Conservation (phyloP, 2,888 invertebrate genomes). For the Geophilus truncorum region DNA sequence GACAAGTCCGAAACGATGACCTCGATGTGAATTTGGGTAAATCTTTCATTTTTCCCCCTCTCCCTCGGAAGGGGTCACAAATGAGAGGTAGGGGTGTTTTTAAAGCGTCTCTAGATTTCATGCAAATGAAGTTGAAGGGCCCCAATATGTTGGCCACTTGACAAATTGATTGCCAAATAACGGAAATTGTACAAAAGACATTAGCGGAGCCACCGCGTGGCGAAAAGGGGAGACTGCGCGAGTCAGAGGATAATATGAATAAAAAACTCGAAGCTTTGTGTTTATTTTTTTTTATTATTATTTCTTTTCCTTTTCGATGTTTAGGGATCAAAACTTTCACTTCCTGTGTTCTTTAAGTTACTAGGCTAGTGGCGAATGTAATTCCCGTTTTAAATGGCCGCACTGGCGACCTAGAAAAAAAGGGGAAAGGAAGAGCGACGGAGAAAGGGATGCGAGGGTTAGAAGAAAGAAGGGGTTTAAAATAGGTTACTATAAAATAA, state of each 20-base stretch:
- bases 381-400: neutral
- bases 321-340: no score
- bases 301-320: no score
- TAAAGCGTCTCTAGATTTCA: neutral
- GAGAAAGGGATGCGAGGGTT: neutral
- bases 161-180: slow-evolving; percentile 27
- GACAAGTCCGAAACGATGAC: slow-evolving; percentile 17
- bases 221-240: neutral
- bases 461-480: slow-evolving; percentile 2
- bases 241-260: neutral
- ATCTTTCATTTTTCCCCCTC: neutral
- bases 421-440: slow-evolving; percentile 1
- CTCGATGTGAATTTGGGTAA: neutral
- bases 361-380: neutral
- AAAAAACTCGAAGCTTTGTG: neutral
- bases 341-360: neutral
- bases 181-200: neutral
- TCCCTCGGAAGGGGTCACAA: slow-evolving; percentile 1
- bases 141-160: slow-evolving; percentile 21
- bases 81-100: slow-evolving; percentile 14
- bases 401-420: neutral
- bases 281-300: neutral
- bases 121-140: slow-evolving; percentile 24
- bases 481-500: neutral
- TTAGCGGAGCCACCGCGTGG: neutral